Evolutionary conservation across 2,888 invertebrate species (phyloP).

Genomic region (Idaea biselata): DNA sequence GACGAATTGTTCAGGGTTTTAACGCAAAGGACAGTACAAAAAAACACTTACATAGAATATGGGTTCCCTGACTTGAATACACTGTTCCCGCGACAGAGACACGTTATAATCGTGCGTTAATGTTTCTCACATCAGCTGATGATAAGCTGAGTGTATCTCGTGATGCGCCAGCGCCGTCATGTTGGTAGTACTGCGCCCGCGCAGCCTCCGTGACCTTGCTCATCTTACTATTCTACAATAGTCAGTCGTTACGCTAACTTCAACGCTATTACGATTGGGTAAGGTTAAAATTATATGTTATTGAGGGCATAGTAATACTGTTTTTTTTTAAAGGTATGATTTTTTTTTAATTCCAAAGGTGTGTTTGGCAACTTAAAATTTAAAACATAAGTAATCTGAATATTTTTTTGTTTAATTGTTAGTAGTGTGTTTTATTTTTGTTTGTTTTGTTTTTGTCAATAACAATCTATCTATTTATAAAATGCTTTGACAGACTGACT

Average conservation of each 20-base stretch:
- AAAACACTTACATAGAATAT: slow-evolving; percentile 40
- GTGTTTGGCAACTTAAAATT: too few species aligned
- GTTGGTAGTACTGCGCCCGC: slow-evolving; percentile 70
- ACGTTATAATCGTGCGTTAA: slow-evolving; percentile 40
- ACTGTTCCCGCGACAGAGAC: slow-evolving; percentile 25
- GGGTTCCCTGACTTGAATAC: slow-evolving; percentile 35
- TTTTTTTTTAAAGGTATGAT: too few species aligned
- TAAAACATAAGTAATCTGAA: too few species aligned
- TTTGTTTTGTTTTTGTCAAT: too few species aligned
- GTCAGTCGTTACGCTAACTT: slow-evolving; percentile 10
- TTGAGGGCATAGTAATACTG: background rate
- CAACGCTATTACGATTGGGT: background rate
- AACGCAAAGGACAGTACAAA: background rate
- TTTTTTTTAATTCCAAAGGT: too few species aligned
- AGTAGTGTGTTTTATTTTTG: too few species aligned
- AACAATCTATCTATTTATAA: too few species aligned
- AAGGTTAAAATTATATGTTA: background rate
- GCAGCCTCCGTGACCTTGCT: slow-evolving; percentile 65
- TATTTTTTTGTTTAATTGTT: too few species aligned
- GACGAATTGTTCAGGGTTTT: too few species aligned
- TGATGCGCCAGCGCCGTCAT: slow-evolving; percentile 51
- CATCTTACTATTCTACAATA: slow-evolving; percentile 40
- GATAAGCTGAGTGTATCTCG: slow-evolving; percentile 75
- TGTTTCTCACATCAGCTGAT: slow-evolving; percentile 68
- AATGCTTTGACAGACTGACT: too few species aligned